Base-by-base conservation (phyloP, 2,797 vertebrate species). In the Aplochiton taeniatus region DNA sequence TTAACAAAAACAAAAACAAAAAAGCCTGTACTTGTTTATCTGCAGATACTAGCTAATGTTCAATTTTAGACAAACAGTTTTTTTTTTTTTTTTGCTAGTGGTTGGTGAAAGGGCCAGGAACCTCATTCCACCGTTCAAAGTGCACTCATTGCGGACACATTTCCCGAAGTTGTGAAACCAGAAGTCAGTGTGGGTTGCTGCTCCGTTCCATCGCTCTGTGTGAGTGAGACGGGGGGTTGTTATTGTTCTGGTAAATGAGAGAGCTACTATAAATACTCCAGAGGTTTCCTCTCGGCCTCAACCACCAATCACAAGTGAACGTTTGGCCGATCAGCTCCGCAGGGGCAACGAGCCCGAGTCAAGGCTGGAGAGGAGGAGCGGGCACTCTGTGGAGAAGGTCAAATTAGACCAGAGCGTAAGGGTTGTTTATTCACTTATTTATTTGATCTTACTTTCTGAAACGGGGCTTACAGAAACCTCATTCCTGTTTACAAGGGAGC, bases 231-330 rank as follows among this genome's bases (percentile, higher is more conserved):
- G 84, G 85, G 83, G 83, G 85, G 78, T 76, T 85, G 88, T 88
- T 91, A 90, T 92, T 93, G 89, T 91, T 90, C 88, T 89, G 83
- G 85, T 88, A 91, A 92, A 91, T 86, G 83, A 91, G 87, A 86
- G 87, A 89, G 77, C 79, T 85, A 87, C 90, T 92, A 93, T 91
- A 92, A 92, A 92, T 92, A 93, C 84, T 85, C 72, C 60, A 78
- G 82, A 83, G 80, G 84, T 85, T 91, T 93, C 90, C 91, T 87
- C 88, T 86, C 70, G 20, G 67, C 75, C 80, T 82, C 73, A 77
- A 68, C 87, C 78, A 84, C 88, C 87, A 90, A 86, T 91, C 89
- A 85, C 80, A 83, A 76, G 87, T 77, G 85, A 80, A 79, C 73
- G 77, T 78, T 83, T 77, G 77, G 77, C 56, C n/a, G 62, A 83